Percentiles rank a stretch among this genome's conserved stretches.
Evolutionary conservation across 2,797 vertebrate genomes (phyloP).

Genomic region (Tauraco hartlaubi): DNA sequence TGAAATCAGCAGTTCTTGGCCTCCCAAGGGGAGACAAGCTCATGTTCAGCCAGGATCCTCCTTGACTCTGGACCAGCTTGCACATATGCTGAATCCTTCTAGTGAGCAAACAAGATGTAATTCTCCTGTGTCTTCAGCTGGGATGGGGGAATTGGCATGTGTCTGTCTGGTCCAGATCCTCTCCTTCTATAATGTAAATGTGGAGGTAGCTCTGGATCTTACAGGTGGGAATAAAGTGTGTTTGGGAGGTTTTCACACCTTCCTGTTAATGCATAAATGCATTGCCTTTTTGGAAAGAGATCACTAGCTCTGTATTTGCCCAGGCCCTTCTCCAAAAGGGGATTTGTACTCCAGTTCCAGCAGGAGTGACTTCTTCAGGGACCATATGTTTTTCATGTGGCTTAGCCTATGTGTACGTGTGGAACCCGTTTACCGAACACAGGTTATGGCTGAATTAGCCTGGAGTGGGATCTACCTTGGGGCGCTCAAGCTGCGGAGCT

Average conservation of each 20-base stretch:
- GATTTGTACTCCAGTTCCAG: neutral
- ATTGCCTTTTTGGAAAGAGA: neutral
- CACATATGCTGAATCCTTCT: neutral
- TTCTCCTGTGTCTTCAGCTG: neutral
- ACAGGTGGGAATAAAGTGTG: neutral
- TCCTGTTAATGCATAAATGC: neutral
- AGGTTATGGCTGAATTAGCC: neutral
- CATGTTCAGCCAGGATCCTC: neutral
- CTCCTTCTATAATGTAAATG: neutral
- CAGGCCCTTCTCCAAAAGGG: neutral
- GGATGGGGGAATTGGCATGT: neutral
- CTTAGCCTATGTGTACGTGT: neutral
- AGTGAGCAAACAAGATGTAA: neutral
- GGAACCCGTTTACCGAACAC: neutral
- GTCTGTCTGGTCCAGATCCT: neutral
- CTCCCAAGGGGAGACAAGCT: neutral
- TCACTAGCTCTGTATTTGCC: neutral
- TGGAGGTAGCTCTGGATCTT: neutral
- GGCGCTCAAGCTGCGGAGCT: accelerated
- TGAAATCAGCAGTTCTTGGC: neutral
- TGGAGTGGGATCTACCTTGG: neutral
- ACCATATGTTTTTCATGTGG: neutral
- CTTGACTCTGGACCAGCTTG: neutral
- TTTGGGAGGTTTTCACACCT: neutral
- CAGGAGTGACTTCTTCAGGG: neutral